These are phyloP conservation scores for Drosophila algonquin DNA, from an alignment of 2,888 invertebrate species.

Conservation along the genomic window DNA sequence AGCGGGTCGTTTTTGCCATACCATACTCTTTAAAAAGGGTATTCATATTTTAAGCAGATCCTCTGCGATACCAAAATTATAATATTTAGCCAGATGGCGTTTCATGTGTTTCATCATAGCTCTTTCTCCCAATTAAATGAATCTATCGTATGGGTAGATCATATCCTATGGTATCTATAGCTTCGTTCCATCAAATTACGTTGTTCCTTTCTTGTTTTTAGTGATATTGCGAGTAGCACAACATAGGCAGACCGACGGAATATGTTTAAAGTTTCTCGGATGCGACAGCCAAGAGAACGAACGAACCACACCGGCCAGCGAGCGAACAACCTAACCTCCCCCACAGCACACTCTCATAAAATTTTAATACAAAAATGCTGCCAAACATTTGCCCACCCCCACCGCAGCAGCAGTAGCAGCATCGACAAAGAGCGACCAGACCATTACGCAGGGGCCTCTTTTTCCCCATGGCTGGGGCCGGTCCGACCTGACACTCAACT, in stretches of 20 bases:
- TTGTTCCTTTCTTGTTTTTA: conserved; percentile 61
- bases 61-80: neutral
- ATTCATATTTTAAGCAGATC: neutral
- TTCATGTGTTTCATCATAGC: neutral
- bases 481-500: conserved; percentile 40
- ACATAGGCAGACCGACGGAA: conserved; percentile 52
- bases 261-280: conserved; percentile 76
- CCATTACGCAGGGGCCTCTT: conserved; percentile 62
- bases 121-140: neutral
- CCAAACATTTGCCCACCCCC: conserved; percentile 75
- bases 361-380: conserved; percentile 73
- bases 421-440: conserved; percentile 37
- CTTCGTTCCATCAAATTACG: conserved; percentile 16
- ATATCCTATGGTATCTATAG: conserved; percentile 16
- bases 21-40: conserved; percentile 12
- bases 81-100: neutral
- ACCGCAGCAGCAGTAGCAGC: conserved; percentile 38
- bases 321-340: conserved; percentile 5
- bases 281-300: conserved; percentile 50
- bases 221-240: conserved; percentile 76
- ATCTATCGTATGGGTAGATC: neutral
- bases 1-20: neutral
- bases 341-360: conserved; percentile 42
- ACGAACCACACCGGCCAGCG: conserved; percentile 15
- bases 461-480: conserved; percentile 20